phyloP scores from a whole-genome alignment of 2,797 vertebrate species.

The Artibeus lituratus region DNA sequence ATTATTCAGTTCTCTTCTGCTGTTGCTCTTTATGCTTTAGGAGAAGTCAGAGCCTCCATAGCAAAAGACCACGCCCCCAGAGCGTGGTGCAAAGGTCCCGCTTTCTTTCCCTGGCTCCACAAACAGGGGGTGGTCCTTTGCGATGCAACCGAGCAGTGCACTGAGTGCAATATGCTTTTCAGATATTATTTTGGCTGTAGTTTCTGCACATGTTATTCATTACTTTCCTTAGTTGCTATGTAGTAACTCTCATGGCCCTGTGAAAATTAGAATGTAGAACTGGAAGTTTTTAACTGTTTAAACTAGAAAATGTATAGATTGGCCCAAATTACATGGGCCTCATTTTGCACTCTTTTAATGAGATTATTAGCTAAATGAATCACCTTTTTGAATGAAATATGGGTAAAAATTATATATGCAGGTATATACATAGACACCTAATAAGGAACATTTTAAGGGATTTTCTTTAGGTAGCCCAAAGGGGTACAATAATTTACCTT shows the following conservation, averaged over 20 bases:
- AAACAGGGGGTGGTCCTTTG: slow-evolving; percentile 55
- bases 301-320: slow-evolving; percentile 7
- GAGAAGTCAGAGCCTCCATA: neutral
- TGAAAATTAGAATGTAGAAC: slow-evolving; percentile 9
- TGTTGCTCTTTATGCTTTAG: neutral
- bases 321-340: neutral
- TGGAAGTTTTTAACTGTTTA: slow-evolving; percentile 32
- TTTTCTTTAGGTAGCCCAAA: slow-evolving; percentile 20
- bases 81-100: neutral
- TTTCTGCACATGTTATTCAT: slow-evolving; percentile 59
- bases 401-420: neutral
- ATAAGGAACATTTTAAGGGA: slow-evolving; percentile 23
- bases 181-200: slow-evolving; percentile 51
- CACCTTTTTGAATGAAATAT: slow-evolving; percentile 31
- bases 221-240: slow-evolving; percentile 55
- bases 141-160: neutral
- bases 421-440: neutral
- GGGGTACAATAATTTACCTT: neutral
- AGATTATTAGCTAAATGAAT: slow-evolving; percentile 52
- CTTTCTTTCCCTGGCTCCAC: slow-evolving; percentile 34
- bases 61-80: neutral
- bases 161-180: slow-evolving; percentile 11
- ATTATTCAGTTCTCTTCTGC: neutral
- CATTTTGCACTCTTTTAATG: slow-evolving; percentile 38
- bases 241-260: slow-evolving; percentile 34